Base-by-base conservation (phyloP, 2,888 invertebrate species). In the Limnephilus lunatus region DNA sequence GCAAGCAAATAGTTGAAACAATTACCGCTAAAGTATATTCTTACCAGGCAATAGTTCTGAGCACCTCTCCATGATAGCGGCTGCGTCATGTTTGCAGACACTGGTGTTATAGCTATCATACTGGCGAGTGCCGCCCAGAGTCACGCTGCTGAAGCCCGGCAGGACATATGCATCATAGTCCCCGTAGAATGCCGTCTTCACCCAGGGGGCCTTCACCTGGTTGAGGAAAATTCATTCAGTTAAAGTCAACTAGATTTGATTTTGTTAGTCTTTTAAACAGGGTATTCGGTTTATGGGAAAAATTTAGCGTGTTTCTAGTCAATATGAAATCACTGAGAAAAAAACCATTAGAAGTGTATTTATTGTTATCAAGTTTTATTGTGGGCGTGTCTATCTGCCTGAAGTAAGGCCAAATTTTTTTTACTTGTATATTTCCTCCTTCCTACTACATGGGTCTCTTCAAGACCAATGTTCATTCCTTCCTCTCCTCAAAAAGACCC, bases 141-240 rank as follows among this genome's bases (percentile, higher is more conserved):
- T 98, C 0, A 98, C 98, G 1, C 97, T 97, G 93, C 97, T 97
- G 93, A 97, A 96, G 0, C 97, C 98, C 9, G 99, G 99, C 92
- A 99, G 97, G 2, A 99, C 97, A 94, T 99, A 99, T 0, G 98
- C 98, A 94, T 98, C 98, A 92, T 97, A 97, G 94, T 99, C 99
- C 0, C 97, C 98, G 94, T 98, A 99, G 94, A 98, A 98, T 91
- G 98, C 98, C 14, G 97, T 97, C 95, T 98, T 98, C 86, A 99
- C 96, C 98, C 99, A 99, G 0, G 99, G 98, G 0, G 99, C 99
- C 91, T 97, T 96, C 0, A 97, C 97, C 97, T 97, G 93, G 25
- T 68, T 25, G 68, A 68, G 68, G 25, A 25, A 68, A 9, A 7
- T 68, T 68, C 68, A n/a, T 68, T 68, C 25, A 68, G 25, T 25